Conservation (phyloP, 2,888 invertebrate species). For the Pemphredon lugubris region DNA sequence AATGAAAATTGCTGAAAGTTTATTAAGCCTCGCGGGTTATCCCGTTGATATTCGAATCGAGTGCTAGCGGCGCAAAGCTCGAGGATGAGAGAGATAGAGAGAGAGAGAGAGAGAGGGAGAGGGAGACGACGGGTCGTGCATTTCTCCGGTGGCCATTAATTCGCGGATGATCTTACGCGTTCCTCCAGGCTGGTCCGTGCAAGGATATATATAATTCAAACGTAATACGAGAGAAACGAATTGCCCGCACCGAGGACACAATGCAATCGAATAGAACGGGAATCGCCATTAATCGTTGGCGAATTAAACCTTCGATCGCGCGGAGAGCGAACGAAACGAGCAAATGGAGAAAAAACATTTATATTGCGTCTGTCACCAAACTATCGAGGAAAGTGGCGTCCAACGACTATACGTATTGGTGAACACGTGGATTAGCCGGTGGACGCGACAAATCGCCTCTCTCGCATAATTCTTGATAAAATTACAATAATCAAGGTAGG, state of each 20-base stretch:
- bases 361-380: too few relatives aligned
- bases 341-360: too few relatives aligned
- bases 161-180: conserved; percentile 3
- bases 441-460: too few relatives aligned
- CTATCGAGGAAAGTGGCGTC: too few relatives aligned
- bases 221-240: conserved; percentile 1
- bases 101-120: not conserved
- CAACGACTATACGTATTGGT: too few relatives aligned
- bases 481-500: too few relatives aligned
- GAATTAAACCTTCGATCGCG: not conserved
- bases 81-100: not conserved
- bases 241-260: not conserved
- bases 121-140: not conserved
- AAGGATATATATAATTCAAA: not conserved
- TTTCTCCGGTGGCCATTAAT: conserved; percentile 1
- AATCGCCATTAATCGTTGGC: not conserved
- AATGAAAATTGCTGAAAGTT: not conserved
- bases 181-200: not conserved
- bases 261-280: not conserved
- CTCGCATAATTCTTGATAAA: too few relatives aligned
- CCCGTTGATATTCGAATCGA: not conserved
- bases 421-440: too few relatives aligned
- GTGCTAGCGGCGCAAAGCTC: not conserved
- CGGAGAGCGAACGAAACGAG: too few relatives aligned
- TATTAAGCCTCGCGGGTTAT: not conserved